Evolutionary conservation across 2,797 vertebrate genomes (phyloP).

Genomic region (Pithecia hirsuta): DNA sequence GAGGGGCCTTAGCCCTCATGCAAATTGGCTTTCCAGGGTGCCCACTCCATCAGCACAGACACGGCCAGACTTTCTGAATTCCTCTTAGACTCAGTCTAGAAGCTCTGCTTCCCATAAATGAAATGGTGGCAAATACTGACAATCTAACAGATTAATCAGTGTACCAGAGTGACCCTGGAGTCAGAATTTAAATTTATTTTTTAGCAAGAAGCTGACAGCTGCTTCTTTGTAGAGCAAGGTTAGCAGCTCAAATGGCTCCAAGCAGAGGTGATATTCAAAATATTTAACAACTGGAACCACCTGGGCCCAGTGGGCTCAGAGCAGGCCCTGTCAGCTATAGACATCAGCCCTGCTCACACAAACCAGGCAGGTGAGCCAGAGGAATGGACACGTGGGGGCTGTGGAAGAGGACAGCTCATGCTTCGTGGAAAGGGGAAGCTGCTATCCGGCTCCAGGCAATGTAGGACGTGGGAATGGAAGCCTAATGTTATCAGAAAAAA

Average conservation of each 20-base stretch:
- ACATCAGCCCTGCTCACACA: neutral
- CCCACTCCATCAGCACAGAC: neutral
- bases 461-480: neutral
- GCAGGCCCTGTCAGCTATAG: neutral
- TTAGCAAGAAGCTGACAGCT: conserved; percentile 53
- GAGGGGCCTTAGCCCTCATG: neutral
- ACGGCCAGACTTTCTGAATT: neutral
- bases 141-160: conserved; percentile 60
- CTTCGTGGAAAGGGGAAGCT: neutral
- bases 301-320: neutral
- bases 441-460: neutral
- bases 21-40: neutral
- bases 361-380: neutral
- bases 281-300: conserved; percentile 12
- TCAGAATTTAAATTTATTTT: conserved; percentile 64
- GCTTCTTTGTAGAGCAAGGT: conserved; percentile 36
- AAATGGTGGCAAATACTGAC: conserved; percentile 30
- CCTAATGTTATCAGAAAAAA: neutral
- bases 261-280: conserved; percentile 27
- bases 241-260: conserved; percentile 24
- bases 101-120: conserved; percentile 6
- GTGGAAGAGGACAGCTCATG: neutral
- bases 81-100: conserved; percentile 27
- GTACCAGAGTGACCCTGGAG: conserved; percentile 45
- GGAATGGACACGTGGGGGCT: no score